Percentiles rank a stretch among this genome's conserved stretches.
Evolutionary conservation across 2,797 vertebrate species (phyloP).

Genomic region (Remorina albescens): DNA sequence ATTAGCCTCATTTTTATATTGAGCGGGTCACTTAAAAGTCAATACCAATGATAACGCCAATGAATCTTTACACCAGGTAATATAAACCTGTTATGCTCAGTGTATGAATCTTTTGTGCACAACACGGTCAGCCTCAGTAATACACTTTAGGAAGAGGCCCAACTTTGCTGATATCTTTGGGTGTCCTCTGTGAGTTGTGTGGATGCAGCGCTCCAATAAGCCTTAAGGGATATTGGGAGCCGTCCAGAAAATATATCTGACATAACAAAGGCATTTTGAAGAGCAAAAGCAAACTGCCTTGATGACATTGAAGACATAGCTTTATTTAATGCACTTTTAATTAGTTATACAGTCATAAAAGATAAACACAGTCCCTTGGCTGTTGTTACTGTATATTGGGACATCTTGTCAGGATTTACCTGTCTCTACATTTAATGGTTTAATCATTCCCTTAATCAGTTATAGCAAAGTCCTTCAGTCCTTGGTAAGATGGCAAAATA

Average conservation of each 20-base stretch:
- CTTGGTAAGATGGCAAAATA: not conserved
- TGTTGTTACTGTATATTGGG: not conserved
- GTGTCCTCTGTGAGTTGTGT: constrained; percentile 80
- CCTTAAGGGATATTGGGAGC: constrained; percentile 82
- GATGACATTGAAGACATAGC: constrained; percentile 61
- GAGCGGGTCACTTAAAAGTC: constrained; percentile 76
- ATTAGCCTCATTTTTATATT: constrained; percentile 77
- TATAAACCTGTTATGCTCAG: constrained; percentile 61
- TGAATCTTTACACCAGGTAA: constrained; percentile 75
- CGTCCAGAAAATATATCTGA: constrained; percentile 81
- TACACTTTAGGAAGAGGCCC: constrained; percentile 73
- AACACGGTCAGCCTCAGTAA: constrained; percentile 29
- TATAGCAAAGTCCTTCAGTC: not conserved
- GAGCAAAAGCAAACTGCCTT: constrained; percentile 73
- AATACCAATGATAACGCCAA: constrained; percentile 62
- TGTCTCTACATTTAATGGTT: not conserved
- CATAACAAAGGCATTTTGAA: constrained; percentile 82
- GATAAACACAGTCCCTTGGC: not conserved
- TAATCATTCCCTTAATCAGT: not conserved
- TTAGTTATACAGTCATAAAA: constrained; percentile 17
- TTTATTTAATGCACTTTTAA: constrained; percentile 41
- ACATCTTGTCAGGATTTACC: not conserved
- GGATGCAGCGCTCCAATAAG: constrained; percentile 77
- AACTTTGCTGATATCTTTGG: constrained; percentile 78
- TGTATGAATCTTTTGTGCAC: constrained; percentile 50